Evolutionary conservation across 2,113 vertebrate genomes (phyloP).

Genomic region (Oenanthe melanoleuca): DNA sequence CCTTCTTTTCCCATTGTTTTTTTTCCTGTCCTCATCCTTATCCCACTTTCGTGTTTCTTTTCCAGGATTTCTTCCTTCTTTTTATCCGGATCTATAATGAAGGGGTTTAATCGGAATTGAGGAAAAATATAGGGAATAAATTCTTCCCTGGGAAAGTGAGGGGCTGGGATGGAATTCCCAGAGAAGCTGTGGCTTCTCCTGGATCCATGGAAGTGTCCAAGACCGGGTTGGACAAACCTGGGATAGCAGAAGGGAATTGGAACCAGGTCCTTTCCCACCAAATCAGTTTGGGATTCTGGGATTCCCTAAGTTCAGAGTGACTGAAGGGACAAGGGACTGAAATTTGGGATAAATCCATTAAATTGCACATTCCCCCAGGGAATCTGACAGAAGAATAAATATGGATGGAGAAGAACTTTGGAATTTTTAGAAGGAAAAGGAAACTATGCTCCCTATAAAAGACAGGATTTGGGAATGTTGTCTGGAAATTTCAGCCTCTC

Average conservation of each 20-base stretch:
- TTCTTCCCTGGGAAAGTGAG: neutral
- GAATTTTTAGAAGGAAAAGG: neutral
- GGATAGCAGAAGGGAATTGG: neutral
- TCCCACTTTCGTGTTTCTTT: accelerated
- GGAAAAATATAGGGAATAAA: neutral
- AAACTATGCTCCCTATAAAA: accelerated
- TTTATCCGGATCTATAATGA: accelerated
- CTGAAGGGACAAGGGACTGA: neutral
- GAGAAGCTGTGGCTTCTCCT: neutral
- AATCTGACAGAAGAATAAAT: accelerated
- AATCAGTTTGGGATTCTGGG: neutral
- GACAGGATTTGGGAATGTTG: neutral
- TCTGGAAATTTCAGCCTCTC: neutral
- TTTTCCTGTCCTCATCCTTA: neutral
- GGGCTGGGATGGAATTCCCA: neutral
- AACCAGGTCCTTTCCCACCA: neutral
- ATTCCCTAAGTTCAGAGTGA: neutral
- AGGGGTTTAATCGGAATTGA: neutral
- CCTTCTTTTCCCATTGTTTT: neutral
- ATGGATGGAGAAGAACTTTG: neutral
- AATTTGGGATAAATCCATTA: neutral
- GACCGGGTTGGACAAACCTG: accelerated
- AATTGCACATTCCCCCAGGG: neutral
- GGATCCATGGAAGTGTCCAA: neutral
- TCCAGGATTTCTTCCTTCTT: neutral